phyloP scores from a whole-genome alignment of 2,888 invertebrate species.

The Nowickia ferox region DNA sequence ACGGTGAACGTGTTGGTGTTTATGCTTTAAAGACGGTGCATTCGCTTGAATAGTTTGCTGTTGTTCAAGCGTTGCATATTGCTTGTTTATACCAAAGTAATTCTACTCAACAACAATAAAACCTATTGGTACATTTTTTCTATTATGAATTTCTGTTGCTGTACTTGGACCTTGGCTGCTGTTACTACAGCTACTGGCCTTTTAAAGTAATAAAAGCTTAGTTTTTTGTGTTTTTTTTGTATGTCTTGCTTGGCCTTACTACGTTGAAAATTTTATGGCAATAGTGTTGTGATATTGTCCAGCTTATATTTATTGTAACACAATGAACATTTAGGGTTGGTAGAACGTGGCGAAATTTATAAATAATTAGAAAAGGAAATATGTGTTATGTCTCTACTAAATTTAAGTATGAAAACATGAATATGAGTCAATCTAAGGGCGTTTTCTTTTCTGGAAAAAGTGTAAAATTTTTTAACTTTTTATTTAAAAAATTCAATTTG shows the following conservation, averaged over 20 bases:
- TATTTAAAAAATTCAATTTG: too few species aligned
- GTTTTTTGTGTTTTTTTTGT: neutral
- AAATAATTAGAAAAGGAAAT: neutral
- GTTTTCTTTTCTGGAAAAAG: too few species aligned
- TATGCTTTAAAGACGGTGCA: neutral
- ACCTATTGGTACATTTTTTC: neutral
- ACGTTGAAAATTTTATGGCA: neutral
- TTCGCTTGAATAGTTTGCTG: neutral
- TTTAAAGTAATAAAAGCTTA: constrained; percentile 8
- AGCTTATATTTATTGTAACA: neutral
- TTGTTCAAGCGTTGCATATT: neutral
- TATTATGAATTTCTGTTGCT: neutral
- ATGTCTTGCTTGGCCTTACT: neutral
- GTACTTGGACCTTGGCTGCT: neutral
- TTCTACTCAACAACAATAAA: neutral
- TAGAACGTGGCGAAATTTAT: neutral
- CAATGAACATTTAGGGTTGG: neutral
- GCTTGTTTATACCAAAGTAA: constrained; percentile 6
- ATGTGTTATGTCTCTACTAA: neutral
- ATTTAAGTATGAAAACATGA: neutral
- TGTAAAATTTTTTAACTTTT: too few species aligned
- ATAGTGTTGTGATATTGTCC: constrained; percentile 19
- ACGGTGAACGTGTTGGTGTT: constrained; percentile 6
- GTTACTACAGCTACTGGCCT: neutral
- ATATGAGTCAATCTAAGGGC: fast-evolving